Evolutionary conservation across 2,113 vertebrate genomes (phyloP).

Genomic region (Erpornis zantholeuca): DNA sequence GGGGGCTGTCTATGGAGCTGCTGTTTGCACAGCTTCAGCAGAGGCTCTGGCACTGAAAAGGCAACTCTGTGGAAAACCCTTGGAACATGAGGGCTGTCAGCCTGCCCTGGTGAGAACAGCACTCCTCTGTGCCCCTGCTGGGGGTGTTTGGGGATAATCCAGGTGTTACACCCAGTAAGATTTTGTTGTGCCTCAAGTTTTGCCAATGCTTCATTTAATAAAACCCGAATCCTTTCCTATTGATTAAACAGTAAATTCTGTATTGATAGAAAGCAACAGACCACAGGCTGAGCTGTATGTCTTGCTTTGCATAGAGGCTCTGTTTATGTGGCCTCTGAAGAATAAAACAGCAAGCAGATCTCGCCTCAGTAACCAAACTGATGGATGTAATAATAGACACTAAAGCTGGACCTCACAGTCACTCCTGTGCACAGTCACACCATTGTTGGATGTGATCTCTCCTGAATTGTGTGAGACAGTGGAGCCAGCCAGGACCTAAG

Average conservation of each 20-base stretch:
- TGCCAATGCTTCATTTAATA: not conserved
- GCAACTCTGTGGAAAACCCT: not conserved
- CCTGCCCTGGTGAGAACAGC: not conserved
- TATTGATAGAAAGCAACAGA: not conserved
- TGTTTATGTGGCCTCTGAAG: not conserved
- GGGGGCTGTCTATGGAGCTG: not conserved
- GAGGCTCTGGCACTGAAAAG: not conserved
- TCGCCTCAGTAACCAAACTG: not conserved
- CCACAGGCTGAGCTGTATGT: not conserved
- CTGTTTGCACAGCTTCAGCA: not conserved
- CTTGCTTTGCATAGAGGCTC: not conserved
- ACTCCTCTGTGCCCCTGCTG: not conserved
- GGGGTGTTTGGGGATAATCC: not conserved
- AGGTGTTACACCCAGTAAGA: not conserved
- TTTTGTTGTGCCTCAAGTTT: not conserved
- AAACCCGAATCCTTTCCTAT: not conserved
- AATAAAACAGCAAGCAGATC: not conserved
- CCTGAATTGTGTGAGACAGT: not conserved
- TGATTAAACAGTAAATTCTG: not conserved
- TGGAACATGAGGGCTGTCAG: not conserved
- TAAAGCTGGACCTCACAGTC: not conserved
- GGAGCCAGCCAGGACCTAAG: rapidly evolving
- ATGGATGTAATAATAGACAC: not conserved
- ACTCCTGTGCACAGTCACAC: not conserved
- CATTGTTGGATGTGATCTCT: not conserved